These are phyloP conservation scores for Polymixis lichenea DNA, from an alignment of 2,888 invertebrate species.

Conservation along the genomic window DNA sequence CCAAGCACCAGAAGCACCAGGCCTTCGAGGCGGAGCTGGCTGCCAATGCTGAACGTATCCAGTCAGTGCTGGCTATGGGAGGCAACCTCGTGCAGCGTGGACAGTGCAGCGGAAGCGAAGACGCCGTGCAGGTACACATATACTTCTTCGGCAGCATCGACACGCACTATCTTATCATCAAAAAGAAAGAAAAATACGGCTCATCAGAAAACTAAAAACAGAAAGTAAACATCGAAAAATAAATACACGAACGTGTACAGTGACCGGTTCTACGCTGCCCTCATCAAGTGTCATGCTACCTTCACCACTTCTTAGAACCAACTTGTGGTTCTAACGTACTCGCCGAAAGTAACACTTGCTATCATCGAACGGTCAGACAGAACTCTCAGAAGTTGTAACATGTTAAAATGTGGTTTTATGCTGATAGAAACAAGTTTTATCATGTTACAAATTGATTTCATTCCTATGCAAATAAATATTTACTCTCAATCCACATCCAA, in stretches of 20 bases:
- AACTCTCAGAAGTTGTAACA: no score
- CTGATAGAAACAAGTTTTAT: no score
- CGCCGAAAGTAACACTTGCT: neutral
- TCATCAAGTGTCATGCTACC: neutral
- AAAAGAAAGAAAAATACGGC: no score
- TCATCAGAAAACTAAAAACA: no score
- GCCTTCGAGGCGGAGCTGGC: constrained; percentile 99
- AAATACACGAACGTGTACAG: no score
- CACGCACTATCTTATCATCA: neutral
- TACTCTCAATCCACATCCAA: neutral
- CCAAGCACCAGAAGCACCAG: constrained; percentile 99
- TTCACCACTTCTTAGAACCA: neutral
- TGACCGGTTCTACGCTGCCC: neutral
- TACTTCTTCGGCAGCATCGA: neutral
- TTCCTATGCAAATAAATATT: neutral
- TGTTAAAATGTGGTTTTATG: no score
- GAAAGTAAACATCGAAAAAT: no score
- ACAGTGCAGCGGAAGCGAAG: constrained; percentile 99
- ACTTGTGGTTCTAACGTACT: neutral
- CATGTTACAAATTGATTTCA: no score
- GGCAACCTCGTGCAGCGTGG: constrained; percentile 98
- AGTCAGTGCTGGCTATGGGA: constrained; percentile 98
- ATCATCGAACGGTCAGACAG: neutral
- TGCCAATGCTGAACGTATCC: constrained; percentile 99
- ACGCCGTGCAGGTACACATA: constrained; percentile 95